Conservation (phyloP, 2,113 vertebrate genomes). For the Platanista minor region DNA sequence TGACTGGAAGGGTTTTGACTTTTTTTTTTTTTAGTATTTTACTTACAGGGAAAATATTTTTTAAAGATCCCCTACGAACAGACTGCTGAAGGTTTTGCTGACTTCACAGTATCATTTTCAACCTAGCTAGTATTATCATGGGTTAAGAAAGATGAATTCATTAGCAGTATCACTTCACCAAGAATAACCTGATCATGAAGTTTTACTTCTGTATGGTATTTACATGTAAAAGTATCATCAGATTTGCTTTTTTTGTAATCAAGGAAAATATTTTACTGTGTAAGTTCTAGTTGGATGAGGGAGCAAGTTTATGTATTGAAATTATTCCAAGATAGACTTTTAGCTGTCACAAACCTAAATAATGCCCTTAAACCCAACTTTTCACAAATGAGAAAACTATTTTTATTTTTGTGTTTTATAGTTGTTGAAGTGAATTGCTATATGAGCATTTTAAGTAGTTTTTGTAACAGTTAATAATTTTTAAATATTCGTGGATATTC, state of each 20-base stretch:
- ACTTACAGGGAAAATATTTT: not conserved
- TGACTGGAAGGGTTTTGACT: not conserved
- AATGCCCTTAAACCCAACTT: not conserved
- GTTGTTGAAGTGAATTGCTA: not conserved
- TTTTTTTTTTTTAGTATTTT: not conserved
- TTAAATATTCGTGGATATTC: not conserved
- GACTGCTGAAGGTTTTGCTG: not conserved
- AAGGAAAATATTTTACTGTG: not conserved
- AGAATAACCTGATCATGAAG: not conserved
- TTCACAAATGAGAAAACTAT: not conserved
- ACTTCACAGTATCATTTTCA: not conserved
- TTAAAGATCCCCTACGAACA: not conserved
- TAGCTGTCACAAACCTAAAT: not conserved
- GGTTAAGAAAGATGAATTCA: not conserved
- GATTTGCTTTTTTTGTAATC: not conserved
- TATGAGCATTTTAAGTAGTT: not conserved
- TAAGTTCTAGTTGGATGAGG: not conserved
- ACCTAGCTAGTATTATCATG: not conserved
- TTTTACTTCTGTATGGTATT: not conserved
- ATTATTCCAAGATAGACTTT: not conserved
- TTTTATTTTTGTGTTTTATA: not conserved
- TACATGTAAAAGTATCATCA: not conserved
- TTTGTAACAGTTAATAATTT: not conserved
- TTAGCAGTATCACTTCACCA: not conserved
- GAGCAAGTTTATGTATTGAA: conserved; percentile 13